A percentile compares a stretch with the other conserved stretches of the same genome.
Conservation (phyloP, 92 coral and sea anemone species). For the Virgularia gustaviana region DNA sequence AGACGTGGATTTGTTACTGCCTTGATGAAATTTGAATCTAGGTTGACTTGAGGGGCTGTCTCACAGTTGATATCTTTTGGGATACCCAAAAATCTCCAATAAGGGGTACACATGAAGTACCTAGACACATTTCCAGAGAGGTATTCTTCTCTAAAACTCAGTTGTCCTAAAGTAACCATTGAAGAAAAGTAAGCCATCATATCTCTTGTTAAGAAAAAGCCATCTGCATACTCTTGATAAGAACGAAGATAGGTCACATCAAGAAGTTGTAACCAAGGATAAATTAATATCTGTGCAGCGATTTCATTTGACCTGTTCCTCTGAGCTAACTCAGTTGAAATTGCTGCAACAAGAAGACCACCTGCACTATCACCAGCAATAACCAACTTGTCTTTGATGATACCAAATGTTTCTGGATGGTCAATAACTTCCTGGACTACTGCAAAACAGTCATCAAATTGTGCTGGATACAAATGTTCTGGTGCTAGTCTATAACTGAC, state of each 20-base stretch:
- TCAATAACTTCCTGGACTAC: slow-evolving; percentile 75
- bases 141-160: slow-evolving; percentile 55
- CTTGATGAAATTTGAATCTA: slow-evolving; percentile 7
- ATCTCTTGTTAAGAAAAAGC: slow-evolving; percentile 51
- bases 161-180: slow-evolving; percentile 63
- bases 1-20: slow-evolving; percentile 61
- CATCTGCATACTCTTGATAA: slow-evolving; percentile 48
- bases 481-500: slow-evolving; percentile 84
- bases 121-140: slow-evolving; percentile 81
- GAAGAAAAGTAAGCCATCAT: slow-evolving; percentile 62
- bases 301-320: slow-evolving; percentile 31
- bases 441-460: slow-evolving; percentile 79
- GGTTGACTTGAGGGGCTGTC: no score
- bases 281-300: slow-evolving; percentile 61
- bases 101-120: slow-evolving; percentile 62
- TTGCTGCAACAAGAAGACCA: slow-evolving; percentile 86
- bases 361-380: slow-evolving; percentile 94
- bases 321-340: slow-evolving; percentile 66
- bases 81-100: slow-evolving; percentile 44
- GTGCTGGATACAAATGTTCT: slow-evolving; percentile 71
- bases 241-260: slow-evolving; percentile 69
- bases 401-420: slow-evolving; percentile 64
- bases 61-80: slow-evolving; percentile 17
- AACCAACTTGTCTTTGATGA: slow-evolving; percentile 62
- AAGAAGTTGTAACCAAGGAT: slow-evolving; percentile 72